Evolutionary conservation across 2,888 invertebrate species (phyloP).

Genomic region (Protodeltote pygarga): DNA sequence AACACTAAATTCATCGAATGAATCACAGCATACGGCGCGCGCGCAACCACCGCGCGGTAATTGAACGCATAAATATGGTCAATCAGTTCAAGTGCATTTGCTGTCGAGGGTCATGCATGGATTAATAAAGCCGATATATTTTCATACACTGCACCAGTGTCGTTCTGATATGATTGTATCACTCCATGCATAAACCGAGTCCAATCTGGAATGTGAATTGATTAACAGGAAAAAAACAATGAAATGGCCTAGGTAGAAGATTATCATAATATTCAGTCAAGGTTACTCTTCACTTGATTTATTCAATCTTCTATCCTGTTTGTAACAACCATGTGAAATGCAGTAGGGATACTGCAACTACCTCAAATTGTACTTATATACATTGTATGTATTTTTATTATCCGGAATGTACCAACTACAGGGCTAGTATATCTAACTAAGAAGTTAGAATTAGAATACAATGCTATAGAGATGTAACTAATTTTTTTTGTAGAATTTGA

Average conservation of each 20-base stretch:
- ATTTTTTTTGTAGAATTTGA: too few species aligned
- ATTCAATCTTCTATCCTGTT: too few species aligned
- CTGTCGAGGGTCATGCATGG: constrained; percentile 67
- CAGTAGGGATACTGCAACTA: too few species aligned
- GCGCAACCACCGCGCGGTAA: constrained; percentile 54
- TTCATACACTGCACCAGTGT: constrained; percentile 18
- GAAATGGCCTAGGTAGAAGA: too few species aligned
- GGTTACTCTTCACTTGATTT: constrained; percentile 6
- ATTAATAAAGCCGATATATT: constrained; percentile 52
- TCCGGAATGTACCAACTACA: too few species aligned
- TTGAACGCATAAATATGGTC: constrained; percentile 73
- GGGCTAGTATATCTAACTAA: too few species aligned
- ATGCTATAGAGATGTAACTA: too few species aligned
- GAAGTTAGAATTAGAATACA: too few species aligned
- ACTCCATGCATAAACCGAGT: not conserved
- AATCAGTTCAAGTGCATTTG: constrained; percentile 80
- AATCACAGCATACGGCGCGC: constrained; percentile 54
- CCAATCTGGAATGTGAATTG: constrained; percentile 12
- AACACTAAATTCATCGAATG: constrained; percentile 44
- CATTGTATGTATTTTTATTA: too few species aligned
- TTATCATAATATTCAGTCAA: too few species aligned
- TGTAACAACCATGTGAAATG: too few species aligned
- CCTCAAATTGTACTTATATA: too few species aligned
- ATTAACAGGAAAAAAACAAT: not conserved
- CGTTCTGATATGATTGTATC: constrained; percentile 2